These are phyloP conservation scores for Pyralis farinalis DNA, from an alignment of 2,888 invertebrate species.

Conservation along the genomic window DNA sequence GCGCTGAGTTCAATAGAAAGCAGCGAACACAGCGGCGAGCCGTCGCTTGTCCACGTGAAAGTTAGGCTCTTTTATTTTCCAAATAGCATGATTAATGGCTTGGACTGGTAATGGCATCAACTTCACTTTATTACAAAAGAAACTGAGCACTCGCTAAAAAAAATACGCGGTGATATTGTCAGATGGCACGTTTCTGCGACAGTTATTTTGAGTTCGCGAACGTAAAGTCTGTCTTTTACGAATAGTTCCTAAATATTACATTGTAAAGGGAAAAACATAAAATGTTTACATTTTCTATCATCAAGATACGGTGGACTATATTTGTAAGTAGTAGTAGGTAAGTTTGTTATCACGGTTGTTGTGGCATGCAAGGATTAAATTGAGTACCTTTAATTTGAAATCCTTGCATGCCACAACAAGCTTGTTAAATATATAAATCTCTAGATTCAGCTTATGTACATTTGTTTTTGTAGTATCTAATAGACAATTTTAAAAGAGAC, in stretches of 20 bases:
- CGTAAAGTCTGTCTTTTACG: background rate
- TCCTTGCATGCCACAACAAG: too few species aligned
- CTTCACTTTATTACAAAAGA: conserved; percentile 28
- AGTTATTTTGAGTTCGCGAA: background rate
- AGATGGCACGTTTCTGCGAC: conserved; percentile 1
- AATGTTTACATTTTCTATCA: too few species aligned
- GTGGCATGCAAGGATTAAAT: too few species aligned
- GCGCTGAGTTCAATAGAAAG: conserved; percentile 22
- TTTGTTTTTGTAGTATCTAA: too few species aligned
- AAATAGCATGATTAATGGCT: conserved; percentile 37
- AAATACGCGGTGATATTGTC: conserved; percentile 12
- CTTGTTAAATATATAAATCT: too few species aligned
- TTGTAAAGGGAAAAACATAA: too few species aligned
- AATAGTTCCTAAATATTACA: background rate
- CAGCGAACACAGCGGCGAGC: conserved; percentile 16
- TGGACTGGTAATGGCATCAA: conserved; percentile 24
- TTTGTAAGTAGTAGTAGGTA: too few species aligned
- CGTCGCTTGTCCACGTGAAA: conserved; percentile 32
- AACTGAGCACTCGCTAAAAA: conserved; percentile 22
- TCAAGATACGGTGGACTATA: too few species aligned
- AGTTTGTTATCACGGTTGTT: too few species aligned
- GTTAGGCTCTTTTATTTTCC: conserved; percentile 34
- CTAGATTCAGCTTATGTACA: too few species aligned
- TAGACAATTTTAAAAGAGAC: too few species aligned
- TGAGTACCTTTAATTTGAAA: too few species aligned